These are phyloP conservation scores for Agapostemon virescens DNA, from an alignment of 2,888 invertebrate genomes.

Conservation along the genomic window DNA sequence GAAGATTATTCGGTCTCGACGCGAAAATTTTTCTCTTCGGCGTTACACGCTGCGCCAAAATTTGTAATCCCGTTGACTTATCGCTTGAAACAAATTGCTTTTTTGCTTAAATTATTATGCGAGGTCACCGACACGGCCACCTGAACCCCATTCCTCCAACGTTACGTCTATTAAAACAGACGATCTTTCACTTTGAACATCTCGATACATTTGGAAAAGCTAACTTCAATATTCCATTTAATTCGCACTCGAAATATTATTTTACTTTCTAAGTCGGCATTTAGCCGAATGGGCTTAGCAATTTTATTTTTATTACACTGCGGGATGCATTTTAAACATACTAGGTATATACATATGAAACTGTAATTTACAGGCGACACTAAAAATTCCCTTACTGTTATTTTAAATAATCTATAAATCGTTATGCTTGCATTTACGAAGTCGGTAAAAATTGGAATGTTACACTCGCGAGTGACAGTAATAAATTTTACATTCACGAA, in stretches of 20 bases:
- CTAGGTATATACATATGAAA: no score
- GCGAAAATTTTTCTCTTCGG: not conserved
- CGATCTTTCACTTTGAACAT: not conserved
- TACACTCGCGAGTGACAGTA: no score
- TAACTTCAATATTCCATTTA: not conserved
- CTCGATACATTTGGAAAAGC: not conserved
- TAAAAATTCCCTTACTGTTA: no score
- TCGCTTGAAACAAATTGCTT: not conserved
- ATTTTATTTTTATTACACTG: no score
- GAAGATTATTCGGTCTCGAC: constrained; percentile 2
- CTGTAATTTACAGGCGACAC: no score
- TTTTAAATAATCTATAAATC: no score
- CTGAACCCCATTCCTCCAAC: not conserved
- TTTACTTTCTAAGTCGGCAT: not conserved
- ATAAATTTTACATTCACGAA: no score
- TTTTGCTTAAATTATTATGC: not conserved
- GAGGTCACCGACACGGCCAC: not conserved
- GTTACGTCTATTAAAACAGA: not conserved
- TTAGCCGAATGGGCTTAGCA: no score
- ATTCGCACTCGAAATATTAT: not conserved
- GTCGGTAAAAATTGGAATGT: no score
- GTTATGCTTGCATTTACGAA: no score
- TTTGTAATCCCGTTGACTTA: constrained; percentile 23
- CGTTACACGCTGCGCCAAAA: not conserved
- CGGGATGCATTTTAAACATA: no score